Evolutionary conservation across 2,888 invertebrate genomes (phyloP).

Genomic region (Lycophotia porphyrea): DNA sequence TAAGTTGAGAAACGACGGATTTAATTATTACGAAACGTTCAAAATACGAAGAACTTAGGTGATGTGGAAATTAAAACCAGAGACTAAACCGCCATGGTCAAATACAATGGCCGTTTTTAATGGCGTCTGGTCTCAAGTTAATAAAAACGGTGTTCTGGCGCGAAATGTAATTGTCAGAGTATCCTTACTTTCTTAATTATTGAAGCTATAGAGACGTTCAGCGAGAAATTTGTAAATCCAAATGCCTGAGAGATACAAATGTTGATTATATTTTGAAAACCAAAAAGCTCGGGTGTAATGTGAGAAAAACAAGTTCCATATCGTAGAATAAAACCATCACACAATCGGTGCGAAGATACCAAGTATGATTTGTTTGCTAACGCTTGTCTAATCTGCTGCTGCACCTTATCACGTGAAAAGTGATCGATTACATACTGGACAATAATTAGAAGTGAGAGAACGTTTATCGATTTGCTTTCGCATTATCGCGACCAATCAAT

Average conservation of each 20-base stretch:
- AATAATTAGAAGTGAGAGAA: slow-evolving; percentile 45
- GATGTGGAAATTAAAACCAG: slow-evolving; percentile 37
- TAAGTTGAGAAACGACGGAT: background rate
- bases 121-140: slow-evolving; percentile 50
- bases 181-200: slow-evolving; percentile 36
- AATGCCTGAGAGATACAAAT: background rate
- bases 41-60: slow-evolving; percentile 37
- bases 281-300: background rate
- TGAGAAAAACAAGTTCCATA: slow-evolving; percentile 16
- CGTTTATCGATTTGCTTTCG: slow-evolving; percentile 44
- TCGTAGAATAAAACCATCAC: slow-evolving; percentile 17
- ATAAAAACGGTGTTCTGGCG: slow-evolving; percentile 49
- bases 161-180: slow-evolving; percentile 40
- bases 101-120: slow-evolving; percentile 48
- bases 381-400: slow-evolving; percentile 22
- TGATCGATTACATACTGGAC: slow-evolving; percentile 36
- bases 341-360: slow-evolving; percentile 7
- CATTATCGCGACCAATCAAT: slow-evolving; percentile 48
- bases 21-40: slow-evolving; percentile 32
- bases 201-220: slow-evolving; percentile 29
- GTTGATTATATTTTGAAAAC: slow-evolving; percentile 6
- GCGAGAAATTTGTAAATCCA: background rate
- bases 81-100: slow-evolving; percentile 41
- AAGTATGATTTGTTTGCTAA: slow-evolving; percentile 21
- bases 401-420: slow-evolving; percentile 27